Percentiles rank a stretch among this genome's conserved stretches.
phyloP scores from a whole-genome alignment of 2,113 vertebrate species.

The Prionailurus viverrinus region DNA sequence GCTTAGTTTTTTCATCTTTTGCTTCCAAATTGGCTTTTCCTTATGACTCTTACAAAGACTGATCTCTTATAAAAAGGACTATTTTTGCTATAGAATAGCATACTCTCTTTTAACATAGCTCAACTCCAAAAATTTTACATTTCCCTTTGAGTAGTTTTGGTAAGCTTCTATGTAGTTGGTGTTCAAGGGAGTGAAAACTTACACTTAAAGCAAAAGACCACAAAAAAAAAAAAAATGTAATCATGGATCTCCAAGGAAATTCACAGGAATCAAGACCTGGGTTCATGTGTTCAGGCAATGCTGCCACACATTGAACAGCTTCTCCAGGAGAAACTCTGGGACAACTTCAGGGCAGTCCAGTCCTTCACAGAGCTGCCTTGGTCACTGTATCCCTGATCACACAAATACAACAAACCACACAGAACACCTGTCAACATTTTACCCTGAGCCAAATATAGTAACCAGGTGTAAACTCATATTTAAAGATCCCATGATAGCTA shows the following conservation, averaged over 20 bases:
- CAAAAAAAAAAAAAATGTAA: not conserved
- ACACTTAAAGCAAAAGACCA: not conserved
- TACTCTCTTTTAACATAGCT: not conserved
- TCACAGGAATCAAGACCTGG: not conserved
- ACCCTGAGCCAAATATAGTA: not conserved
- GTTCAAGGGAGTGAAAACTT: not conserved
- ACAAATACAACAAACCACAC: not conserved
- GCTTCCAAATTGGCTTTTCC: not conserved
- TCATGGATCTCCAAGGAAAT: not conserved
- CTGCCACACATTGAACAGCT: not conserved
- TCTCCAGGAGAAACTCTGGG: not conserved
- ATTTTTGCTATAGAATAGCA: not conserved
- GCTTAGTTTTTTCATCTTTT: not conserved
- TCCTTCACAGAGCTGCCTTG: not conserved
- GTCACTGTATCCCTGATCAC: not conserved
- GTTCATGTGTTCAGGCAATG: not conserved
- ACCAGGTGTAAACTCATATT: not conserved
- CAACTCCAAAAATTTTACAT: conserved; percentile 29
- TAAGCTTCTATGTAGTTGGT: not conserved
- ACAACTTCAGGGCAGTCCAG: not conserved
- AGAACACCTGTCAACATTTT: not conserved
- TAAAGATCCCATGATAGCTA: not conserved
- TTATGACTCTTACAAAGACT: not conserved
- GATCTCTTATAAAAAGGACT: not conserved
- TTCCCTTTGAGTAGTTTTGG: not conserved